A percentile compares a stretch with the other conserved stretches of the same genome.
Conservation (phyloP, 1,140 invertebrate genomes). For the Lethrus apterus region DNA sequence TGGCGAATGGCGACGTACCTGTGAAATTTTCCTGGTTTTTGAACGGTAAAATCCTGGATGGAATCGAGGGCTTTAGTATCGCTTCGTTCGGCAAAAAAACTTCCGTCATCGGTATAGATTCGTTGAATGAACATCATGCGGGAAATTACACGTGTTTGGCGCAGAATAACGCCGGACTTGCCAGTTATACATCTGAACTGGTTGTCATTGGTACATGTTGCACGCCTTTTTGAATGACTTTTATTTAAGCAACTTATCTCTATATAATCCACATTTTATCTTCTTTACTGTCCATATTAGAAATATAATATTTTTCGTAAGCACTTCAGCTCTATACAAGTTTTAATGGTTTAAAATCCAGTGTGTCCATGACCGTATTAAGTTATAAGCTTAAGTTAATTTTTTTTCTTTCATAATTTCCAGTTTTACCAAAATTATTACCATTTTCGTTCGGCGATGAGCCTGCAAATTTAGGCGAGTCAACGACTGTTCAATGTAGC, state of each 20-base stretch:
- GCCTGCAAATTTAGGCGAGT: constrained; percentile 41
- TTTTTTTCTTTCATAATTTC: constrained; percentile 2
- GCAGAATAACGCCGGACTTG: constrained; percentile 58
- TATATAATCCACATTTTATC: too few species aligned
- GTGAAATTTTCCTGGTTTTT: constrained; percentile 42
- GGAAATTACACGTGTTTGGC: constrained; percentile 65
- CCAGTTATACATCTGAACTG: constrained; percentile 57
- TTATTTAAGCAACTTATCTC: too few species aligned
- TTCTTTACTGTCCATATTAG: too few species aligned
- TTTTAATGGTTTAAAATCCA: neutral
- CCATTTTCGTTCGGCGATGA: constrained; percentile 59
- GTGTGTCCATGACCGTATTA: too few species aligned
- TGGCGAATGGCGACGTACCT: constrained; percentile 32
- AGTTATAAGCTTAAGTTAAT: too few species aligned
- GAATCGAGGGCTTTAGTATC: constrained; percentile 20
- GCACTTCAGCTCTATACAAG: too few species aligned
- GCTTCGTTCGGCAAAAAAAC: constrained; percentile 58
- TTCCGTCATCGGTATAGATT: constrained; percentile 67
- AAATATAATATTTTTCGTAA: too few species aligned
- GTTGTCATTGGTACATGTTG: constrained; percentile 60
- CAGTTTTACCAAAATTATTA: constrained; percentile 52
- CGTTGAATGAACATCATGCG: constrained; percentile 68
- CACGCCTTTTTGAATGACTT: constrained; percentile 55
- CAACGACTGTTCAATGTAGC: constrained; percentile 33
- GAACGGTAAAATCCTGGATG: constrained; percentile 37